Base-by-base conservation (phyloP, 1,140 invertebrate species). In the Drosophila burlai region DNA sequence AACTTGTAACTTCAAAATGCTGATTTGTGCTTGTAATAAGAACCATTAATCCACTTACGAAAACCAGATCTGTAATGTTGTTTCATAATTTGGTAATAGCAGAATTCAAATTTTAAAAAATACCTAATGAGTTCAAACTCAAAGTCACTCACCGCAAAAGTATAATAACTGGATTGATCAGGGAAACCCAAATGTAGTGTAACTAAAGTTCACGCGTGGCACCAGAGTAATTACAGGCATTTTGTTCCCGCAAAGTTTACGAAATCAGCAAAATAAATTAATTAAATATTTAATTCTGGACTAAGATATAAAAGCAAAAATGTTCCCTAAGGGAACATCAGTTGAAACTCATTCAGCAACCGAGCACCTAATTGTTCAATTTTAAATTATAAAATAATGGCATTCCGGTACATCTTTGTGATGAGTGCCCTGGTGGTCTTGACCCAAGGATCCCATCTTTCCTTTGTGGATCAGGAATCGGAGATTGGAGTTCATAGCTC, bases 291-390 rank as follows among this genome's bases (percentile, higher is more conserved):
- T 63, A 21, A 45, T 11, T 13, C 21, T 55, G 16, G 0, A 26
- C 16, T 9, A 45, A 26, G 10, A 16, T 78, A 83, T 83, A 83
- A 65, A 83, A 78, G 31, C 13, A 16, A 7, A 24, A 2, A 8
- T 0, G 16, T 50, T 36, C 16, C 11, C 15, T 1, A 36, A 24
- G 5, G 3, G 24, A 10, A 42, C 55, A 83, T 78, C 80, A 83
- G 68, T 83, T 78, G 50, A 46, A 38, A 29, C n/a, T n/a, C 50
- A 62, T 47, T 49, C 63, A 64, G 29, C 49, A 50, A 24, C 49
- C 24, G 11, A 57, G 34, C 18, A 65, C 65, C 10, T 9, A 11
- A 7, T 47, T 13, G 29, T 18, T 24, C 31, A 46, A 34, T 9
- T 36, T 16, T 0, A 7, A 43, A 26, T 29, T 15, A 3, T 16